These are phyloP conservation scores for Opisthograptis luteolata DNA, from an alignment of 2,888 invertebrate species.

Conservation along the genomic window DNA sequence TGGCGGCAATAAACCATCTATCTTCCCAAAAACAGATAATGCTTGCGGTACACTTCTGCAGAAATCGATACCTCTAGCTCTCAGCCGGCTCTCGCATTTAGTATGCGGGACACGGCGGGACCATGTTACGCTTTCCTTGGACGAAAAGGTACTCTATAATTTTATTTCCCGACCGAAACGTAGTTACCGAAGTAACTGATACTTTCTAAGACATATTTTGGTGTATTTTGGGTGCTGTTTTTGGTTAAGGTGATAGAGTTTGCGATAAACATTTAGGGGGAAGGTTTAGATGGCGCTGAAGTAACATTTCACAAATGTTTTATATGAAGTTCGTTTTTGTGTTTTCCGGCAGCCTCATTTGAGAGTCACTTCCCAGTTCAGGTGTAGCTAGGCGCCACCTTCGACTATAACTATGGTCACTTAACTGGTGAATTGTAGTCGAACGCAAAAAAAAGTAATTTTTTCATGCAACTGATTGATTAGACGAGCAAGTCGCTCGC, in stretches of 20 bases:
- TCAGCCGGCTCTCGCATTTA: conserved; percentile 53
- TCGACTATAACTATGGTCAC: too few relatives aligned
- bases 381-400: too few relatives aligned
- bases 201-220: conserved; percentile 55
- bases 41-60: conserved; percentile 56
- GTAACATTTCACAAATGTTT: too few relatives aligned
- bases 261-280: conserved; percentile 34
- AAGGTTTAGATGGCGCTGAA: conserved; percentile 9
- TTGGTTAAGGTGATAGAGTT: conserved; percentile 58
- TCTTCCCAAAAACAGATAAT: conserved; percentile 46
- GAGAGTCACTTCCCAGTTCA: too few relatives aligned
- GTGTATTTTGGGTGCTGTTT: conserved; percentile 52
- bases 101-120: conserved; percentile 67
- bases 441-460: too few relatives aligned
- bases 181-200: conserved; percentile 78
- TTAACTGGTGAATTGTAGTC: too few relatives aligned
- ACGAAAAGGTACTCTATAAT: conserved; percentile 82
- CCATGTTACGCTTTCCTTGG: conserved; percentile 76
- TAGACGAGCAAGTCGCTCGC: too few relatives aligned
- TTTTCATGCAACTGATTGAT: too few relatives aligned
- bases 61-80: conserved; percentile 67
- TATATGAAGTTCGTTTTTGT: too few relatives aligned
- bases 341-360: too few relatives aligned
- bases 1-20: conserved; percentile 24
- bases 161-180: conserved; percentile 82